Evolutionary conservation across 2,113 vertebrate genomes (phyloP).

Genomic region (Petroica traversi): DNA sequence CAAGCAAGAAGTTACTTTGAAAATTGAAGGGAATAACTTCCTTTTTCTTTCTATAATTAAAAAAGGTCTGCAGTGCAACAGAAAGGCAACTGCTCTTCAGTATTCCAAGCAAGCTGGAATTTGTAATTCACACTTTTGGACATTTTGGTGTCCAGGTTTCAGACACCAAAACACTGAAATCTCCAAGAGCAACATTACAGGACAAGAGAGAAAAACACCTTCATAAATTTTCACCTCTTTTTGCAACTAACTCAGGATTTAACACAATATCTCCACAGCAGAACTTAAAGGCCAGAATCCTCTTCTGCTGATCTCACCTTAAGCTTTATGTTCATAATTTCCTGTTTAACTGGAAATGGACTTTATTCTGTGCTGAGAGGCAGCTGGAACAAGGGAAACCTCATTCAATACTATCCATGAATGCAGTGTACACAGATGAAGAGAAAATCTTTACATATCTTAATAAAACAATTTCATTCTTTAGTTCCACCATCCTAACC

Average conservation of each 20-base stretch:
- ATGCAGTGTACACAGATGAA: neutral
- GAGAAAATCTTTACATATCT: neutral
- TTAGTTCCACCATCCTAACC: neutral
- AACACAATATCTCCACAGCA: neutral
- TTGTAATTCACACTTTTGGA: neutral
- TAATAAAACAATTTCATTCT: neutral
- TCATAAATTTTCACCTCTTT: neutral
- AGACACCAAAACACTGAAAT: neutral
- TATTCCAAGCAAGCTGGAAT: neutral
- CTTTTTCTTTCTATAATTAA: neutral
- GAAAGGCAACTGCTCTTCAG: neutral
- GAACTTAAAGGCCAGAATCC: neutral
- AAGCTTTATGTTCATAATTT: conserved; percentile 3
- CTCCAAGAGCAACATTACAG: neutral
- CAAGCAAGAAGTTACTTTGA: neutral
- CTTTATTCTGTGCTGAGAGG: neutral
- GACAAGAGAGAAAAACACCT: neutral
- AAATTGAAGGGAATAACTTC: neutral
- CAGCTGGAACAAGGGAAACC: conserved; percentile 7
- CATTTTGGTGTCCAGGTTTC: neutral
- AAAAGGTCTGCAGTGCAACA: neutral
- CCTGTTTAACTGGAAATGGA: neutral
- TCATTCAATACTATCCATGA: neutral
- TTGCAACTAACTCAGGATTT: neutral
- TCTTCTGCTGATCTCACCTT: conserved; percentile 22